Evolutionary conservation across 2,113 vertebrate species (phyloP).

Genomic region (Sorex araneus): DNA sequence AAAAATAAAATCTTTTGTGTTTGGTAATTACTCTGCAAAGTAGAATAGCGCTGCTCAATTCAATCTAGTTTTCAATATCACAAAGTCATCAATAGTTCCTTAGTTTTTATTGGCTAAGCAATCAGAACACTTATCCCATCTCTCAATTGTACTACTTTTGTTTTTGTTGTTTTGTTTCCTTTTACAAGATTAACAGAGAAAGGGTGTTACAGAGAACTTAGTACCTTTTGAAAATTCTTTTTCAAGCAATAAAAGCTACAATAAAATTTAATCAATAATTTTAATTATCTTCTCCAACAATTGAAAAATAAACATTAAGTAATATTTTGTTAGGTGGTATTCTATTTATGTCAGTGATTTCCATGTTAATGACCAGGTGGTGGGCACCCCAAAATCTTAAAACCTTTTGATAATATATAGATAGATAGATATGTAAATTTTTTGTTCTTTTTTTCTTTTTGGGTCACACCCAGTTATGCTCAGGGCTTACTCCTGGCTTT

Average conservation of each 20-base stretch:
- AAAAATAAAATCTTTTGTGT: constrained; percentile 27
- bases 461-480: too few species aligned
- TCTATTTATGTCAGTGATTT: constrained; percentile 83
- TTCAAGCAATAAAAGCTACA: constrained; percentile 66
- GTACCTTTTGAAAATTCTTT: constrained; percentile 62
- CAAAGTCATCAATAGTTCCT: constrained; percentile 73
- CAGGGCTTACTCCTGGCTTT: too few species aligned
- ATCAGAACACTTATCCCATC: constrained; percentile 75
- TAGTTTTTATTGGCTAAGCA: constrained; percentile 81
- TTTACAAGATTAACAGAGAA: constrained; percentile 65
- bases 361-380: constrained; percentile 76
- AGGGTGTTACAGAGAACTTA: too few species aligned
- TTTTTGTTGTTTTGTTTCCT: constrained; percentile 33
- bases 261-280: constrained; percentile 81
- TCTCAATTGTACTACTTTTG: constrained; percentile 49
- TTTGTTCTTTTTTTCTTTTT: too few species aligned
- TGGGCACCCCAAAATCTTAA: constrained; percentile 59
- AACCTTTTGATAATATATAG: neutral
- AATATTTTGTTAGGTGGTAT: constrained; percentile 70
- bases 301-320: constrained; percentile 69
- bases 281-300: constrained; percentile 70
- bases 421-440: constrained; percentile 21
- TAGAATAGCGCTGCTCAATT: constrained; percentile 64
- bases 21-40: constrained; percentile 65
- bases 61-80: constrained; percentile 75